Conservation (phyloP, 1,140 invertebrate species). For the Batillaria attramentaria region DNA sequence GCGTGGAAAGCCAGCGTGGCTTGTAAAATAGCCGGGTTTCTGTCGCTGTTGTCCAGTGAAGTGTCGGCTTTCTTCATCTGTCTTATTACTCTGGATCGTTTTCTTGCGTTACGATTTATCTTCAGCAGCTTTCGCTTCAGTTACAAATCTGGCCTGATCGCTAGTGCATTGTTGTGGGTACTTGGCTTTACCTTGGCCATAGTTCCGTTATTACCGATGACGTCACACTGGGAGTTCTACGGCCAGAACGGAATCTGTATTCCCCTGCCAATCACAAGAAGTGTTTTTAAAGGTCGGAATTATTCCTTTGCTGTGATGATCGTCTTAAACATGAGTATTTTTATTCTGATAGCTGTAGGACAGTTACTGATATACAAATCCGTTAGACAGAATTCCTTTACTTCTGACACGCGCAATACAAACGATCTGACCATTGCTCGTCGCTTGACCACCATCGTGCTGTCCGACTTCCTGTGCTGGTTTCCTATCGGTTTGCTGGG, state of each 20-base stretch:
- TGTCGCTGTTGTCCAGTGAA: too few relatives aligned
- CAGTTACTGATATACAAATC: slow-evolving; percentile 43
- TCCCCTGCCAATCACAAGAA: slow-evolving; percentile 41
- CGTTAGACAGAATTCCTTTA: slow-evolving; percentile 24
- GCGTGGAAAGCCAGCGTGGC: slow-evolving; percentile 49
- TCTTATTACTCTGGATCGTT: too few relatives aligned
- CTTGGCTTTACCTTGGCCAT: slow-evolving; percentile 35
- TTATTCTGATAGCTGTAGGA: slow-evolving; percentile 45
- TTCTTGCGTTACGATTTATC: slow-evolving; percentile 57
- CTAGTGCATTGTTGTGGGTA: slow-evolving; percentile 28
- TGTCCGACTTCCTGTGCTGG: slow-evolving; percentile 42
- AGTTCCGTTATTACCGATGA: slow-evolving; percentile 23
- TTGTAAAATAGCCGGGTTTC: slow-evolving; percentile 55
- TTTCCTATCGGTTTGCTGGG: slow-evolving; percentile 33
- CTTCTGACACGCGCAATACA: neutral
- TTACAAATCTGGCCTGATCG: neutral
- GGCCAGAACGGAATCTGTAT: slow-evolving; percentile 44
- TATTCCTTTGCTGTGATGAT: slow-evolving; percentile 46
- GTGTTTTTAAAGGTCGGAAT: slow-evolving; percentile 34
- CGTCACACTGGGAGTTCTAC: slow-evolving; percentile 41
- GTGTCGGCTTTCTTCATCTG: too few relatives aligned
- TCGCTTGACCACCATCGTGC: slow-evolving; percentile 33
- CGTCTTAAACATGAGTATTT: slow-evolving; percentile 41
- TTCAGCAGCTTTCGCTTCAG: slow-evolving; percentile 38
- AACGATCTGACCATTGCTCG: slow-evolving; percentile 42